Conservation (phyloP, 2,797 vertebrate species). For the Danionella dracula region DNA sequence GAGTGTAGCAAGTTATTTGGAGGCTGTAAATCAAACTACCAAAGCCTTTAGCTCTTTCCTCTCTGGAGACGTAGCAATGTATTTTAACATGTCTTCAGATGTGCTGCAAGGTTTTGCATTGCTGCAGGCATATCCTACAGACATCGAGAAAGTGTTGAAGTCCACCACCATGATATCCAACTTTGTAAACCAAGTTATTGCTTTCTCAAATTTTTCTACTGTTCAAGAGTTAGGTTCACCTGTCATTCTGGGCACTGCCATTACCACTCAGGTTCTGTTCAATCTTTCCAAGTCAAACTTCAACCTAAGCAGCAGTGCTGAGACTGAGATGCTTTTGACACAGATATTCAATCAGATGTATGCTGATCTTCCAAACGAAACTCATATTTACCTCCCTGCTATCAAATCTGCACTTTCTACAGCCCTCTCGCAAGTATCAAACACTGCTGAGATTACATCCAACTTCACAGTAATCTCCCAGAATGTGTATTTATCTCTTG, state of each 20-base stretch:
- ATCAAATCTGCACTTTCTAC: constrained; percentile 30
- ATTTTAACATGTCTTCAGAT: constrained; percentile 46
- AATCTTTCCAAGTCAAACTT: constrained; percentile 44
- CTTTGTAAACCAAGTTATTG: constrained; percentile 33
- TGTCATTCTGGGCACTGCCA: constrained; percentile 40
- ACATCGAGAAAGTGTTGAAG: constrained; percentile 31
- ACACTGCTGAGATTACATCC: constrained; percentile 37
- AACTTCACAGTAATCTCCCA: constrained; percentile 42
- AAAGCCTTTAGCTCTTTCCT: constrained; percentile 36
- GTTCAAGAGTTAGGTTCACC: constrained; percentile 24
- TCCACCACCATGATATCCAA: constrained; percentile 36
- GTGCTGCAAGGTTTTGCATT: constrained; percentile 42
- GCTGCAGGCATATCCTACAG: constrained; percentile 37
- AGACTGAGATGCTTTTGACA: constrained; percentile 25
- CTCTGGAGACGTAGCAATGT: constrained; percentile 31
- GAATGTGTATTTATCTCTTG: constrained; percentile 35
- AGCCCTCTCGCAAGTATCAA: constrained; percentile 37
- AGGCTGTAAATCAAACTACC: constrained; percentile 38
- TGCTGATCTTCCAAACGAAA: constrained; percentile 27
- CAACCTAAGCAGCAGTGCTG: constrained; percentile 19
- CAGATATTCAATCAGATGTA: constrained; percentile 25
- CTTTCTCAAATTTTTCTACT: not conserved
- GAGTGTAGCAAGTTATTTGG: constrained; percentile 30
- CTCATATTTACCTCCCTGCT: constrained; percentile 18
- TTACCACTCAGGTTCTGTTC: constrained; percentile 43